These are phyloP conservation scores for Otis tarda DNA, from an alignment of 2,113 vertebrate genomes.

Conservation along the genomic window DNA sequence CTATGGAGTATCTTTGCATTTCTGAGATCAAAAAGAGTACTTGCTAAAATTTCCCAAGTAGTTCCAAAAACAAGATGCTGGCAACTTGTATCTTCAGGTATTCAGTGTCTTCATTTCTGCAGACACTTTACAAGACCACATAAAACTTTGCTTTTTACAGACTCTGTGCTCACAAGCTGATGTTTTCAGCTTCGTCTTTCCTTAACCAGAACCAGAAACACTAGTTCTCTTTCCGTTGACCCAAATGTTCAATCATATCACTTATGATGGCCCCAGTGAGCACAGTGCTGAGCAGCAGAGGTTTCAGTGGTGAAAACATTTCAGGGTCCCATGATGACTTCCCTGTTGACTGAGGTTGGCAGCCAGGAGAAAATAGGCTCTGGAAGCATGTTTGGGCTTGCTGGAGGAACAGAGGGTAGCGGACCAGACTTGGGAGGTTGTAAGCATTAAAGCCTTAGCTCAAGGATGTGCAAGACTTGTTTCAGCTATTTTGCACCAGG, in stretches of 20 bases:
- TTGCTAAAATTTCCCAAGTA: neutral
- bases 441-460: neutral
- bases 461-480: neutral
- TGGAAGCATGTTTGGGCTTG: neutral
- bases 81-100: neutral
- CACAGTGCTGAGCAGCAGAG: rapidly evolving
- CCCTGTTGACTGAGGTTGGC: neutral
- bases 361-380: neutral
- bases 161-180: neutral
- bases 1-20: neutral
- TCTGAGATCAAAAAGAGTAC: neutral
- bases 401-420: neutral
- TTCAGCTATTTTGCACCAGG: neutral
- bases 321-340: neutral
- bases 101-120: neutral
- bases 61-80: neutral
- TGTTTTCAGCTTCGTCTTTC: neutral
- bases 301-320: neutral
- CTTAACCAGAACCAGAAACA: neutral
- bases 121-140: neutral
- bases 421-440: neutral
- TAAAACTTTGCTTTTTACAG: neutral
- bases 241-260: neutral
- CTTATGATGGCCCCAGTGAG: neutral
- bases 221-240: neutral